Evolutionary conservation across 2,797 vertebrate species (phyloP).

Genomic region (Chaenodraco wilsoni): DNA sequence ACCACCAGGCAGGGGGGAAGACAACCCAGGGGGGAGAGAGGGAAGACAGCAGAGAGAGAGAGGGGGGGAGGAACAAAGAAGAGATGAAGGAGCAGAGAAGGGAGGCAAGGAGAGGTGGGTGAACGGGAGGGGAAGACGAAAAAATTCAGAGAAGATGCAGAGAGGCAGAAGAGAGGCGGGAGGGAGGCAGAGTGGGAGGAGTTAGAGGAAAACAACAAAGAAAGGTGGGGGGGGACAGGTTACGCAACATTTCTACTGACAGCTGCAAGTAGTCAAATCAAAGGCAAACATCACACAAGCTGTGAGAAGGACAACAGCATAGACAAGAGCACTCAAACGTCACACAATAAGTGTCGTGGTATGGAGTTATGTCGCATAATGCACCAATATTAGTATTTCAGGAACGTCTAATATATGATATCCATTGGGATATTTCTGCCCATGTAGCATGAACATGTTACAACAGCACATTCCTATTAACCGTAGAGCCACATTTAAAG

Average conservation of each 20-base stretch:
- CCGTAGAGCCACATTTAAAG: not conserved
- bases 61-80: not conserved
- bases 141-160: conserved; percentile 37
- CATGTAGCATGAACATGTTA: not conserved
- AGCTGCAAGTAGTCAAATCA: conserved; percentile 45
- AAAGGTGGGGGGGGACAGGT: conserved; percentile 81
- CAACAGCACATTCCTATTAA: not conserved
- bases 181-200: conserved; percentile 63
- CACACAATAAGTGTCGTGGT: too few species aligned
- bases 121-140: conserved; percentile 16
- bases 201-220: conserved; percentile 73
- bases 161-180: conserved; percentile 7
- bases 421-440: not conserved
- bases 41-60: conserved; percentile 25
- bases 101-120: not conserved
- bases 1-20: conserved; percentile 81
- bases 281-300: conserved; percentile 2
- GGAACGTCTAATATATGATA: not conserved
- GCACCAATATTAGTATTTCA: not conserved
- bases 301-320: not conserved
- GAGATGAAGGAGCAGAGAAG: not conserved
- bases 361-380: not conserved
- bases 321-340: not conserved
- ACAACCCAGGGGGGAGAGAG: conserved; percentile 43
- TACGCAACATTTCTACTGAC: conserved; percentile 76